Conservation (phyloP, 2,113 vertebrate species). For the Melospiza melodia region DNA sequence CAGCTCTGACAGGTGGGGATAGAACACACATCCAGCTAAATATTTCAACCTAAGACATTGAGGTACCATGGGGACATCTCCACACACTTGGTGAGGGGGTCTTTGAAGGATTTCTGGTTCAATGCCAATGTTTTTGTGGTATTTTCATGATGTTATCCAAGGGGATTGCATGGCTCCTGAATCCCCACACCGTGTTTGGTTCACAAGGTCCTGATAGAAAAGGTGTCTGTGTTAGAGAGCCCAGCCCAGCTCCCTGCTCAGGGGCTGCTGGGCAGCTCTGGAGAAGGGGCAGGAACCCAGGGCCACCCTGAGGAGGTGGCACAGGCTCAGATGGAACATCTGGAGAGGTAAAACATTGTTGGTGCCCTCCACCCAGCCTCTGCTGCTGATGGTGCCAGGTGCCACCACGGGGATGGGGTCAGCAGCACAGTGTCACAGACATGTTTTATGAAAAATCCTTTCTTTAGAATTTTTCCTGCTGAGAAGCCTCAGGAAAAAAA, state of each 20-base stretch:
- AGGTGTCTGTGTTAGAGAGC: background rate
- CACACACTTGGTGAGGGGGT: background rate
- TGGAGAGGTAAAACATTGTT: fast-evolving
- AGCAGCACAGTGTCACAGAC: too few species aligned
- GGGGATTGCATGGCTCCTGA: background rate
- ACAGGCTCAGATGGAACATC: fast-evolving
- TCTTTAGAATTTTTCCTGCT: too few species aligned
- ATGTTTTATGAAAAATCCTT: too few species aligned
- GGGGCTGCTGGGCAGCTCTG: background rate
- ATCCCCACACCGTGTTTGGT: background rate
- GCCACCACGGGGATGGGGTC: fast-evolving
- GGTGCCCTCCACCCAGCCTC: fast-evolving
- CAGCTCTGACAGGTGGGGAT: background rate
- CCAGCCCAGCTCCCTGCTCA: background rate
- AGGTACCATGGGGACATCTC: background rate
- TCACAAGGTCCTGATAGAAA: background rate
- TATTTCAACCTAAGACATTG: background rate
- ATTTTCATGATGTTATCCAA: background rate
- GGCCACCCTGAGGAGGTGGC: background rate
- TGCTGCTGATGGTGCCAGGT: background rate
- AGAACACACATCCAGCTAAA: background rate
- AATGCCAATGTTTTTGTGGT: background rate
- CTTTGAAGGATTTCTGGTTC: slow-evolving; percentile 1
- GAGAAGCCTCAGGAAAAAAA: too few species aligned
- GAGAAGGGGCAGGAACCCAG: background rate